Percentiles rank a stretch among this genome's conserved stretches.
Evolutionary conservation across 2,113 vertebrate species (phyloP).

Genomic region (Euleptes europaea): DNA sequence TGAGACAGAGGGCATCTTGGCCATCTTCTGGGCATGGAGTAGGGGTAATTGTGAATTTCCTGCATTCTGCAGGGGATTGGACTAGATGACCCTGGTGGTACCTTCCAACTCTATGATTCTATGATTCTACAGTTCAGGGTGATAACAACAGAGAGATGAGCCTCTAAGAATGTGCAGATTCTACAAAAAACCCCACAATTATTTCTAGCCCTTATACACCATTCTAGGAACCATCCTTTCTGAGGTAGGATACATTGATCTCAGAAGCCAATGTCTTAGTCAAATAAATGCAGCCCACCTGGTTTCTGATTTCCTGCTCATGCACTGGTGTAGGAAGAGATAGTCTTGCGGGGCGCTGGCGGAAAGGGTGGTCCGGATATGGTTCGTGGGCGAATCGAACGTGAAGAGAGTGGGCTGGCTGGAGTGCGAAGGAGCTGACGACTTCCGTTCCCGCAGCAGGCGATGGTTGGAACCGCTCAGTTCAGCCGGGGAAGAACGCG

Average conservation of each 20-base stretch:
- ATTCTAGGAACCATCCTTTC: no score
- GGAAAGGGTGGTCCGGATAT: slow-evolving; percentile 83
- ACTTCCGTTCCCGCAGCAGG: slow-evolving; percentile 86
- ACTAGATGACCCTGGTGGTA: no score
- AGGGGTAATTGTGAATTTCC: no score
- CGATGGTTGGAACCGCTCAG: slow-evolving; percentile 79
- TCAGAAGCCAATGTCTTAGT: slow-evolving; percentile 20
- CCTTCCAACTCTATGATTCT: no score
- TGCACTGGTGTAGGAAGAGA: slow-evolving; percentile 96
- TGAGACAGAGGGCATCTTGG: no score
- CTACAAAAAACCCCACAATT: background rate
- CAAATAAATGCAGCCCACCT: slow-evolving; percentile 73
- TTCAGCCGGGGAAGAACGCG: slow-evolving; percentile 88
- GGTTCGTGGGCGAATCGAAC: slow-evolving; percentile 85
- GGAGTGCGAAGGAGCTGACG: slow-evolving; percentile 87
- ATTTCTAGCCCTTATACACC: background rate
- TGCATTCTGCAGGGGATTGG: no score
- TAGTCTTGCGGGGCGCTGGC: slow-evolving; percentile 97
- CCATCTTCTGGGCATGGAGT: no score
- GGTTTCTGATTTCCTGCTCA: slow-evolving; percentile 92
- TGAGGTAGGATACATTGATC: no score
- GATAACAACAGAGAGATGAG: background rate
- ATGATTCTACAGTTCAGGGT: background rate
- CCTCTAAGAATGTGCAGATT: background rate
- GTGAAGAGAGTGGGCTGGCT: slow-evolving; percentile 96